A percentile compares a stretch with the other conserved stretches of the same genome.
These are phyloP conservation scores for Phaethon lepturus DNA, from an alignment of 2,113 vertebrate species.

Conservation along the genomic window DNA sequence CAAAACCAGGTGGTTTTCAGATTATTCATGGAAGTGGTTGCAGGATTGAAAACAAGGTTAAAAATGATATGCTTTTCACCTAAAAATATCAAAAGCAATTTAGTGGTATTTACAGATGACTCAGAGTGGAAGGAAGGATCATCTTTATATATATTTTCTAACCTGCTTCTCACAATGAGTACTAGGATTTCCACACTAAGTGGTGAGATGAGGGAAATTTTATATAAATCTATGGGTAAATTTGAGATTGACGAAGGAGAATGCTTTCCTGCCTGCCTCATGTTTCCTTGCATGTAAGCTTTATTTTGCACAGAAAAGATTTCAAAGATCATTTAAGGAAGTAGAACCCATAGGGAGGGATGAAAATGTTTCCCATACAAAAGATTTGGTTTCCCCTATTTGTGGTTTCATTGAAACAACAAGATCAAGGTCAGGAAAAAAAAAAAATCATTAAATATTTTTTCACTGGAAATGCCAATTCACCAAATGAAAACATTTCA, in stretches of 20 bases:
- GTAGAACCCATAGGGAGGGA: background rate
- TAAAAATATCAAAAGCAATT: background rate
- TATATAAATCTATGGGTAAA: constrained; percentile 7
- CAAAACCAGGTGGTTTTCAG: background rate
- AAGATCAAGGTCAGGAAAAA: background rate
- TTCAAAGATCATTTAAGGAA: constrained; percentile 3
- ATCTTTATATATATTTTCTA: constrained; percentile 40
- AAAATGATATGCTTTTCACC: background rate
- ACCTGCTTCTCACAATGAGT: background rate
- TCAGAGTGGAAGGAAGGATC: constrained; percentile 24
- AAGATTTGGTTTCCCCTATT: background rate
- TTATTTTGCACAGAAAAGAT: constrained; percentile 1
- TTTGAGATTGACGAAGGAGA: constrained; percentile 9
- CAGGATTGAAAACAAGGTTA: constrained; percentile 23
- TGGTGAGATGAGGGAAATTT: background rate
- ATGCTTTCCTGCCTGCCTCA: background rate
- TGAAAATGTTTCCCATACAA: background rate
- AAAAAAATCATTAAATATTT: background rate
- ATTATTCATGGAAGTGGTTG: background rate
- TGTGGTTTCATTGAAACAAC: background rate
- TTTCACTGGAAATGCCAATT: background rate
- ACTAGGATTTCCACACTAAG: background rate
- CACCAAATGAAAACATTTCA: background rate
- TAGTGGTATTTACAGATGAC: constrained; percentile 1
- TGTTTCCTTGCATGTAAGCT: background rate